These are phyloP conservation scores for Numenius arquata DNA, from an alignment of 2,113 vertebrate species.

Conservation along the genomic window DNA sequence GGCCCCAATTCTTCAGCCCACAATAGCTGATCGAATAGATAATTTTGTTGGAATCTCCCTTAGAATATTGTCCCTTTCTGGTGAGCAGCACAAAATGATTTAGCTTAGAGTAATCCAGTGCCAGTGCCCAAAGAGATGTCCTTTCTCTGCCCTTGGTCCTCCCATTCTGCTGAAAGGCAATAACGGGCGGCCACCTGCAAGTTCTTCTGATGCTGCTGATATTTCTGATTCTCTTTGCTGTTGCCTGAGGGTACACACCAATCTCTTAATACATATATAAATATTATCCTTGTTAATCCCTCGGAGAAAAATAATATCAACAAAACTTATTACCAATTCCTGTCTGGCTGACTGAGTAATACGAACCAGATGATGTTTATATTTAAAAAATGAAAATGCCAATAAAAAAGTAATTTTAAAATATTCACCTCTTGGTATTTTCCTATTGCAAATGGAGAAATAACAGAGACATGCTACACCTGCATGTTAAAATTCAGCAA, in stretches of 20 bases:
- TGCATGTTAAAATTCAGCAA: background rate
- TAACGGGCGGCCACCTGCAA: background rate
- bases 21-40: fast-evolving
- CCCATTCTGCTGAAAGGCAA: background rate
- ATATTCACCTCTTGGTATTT: slow-evolving; percentile 5
- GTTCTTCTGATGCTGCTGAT: background rate
- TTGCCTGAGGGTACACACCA: background rate
- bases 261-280: background rate
- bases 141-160: background rate
- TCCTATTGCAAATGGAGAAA: background rate
- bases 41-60: background rate
- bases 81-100: background rate
- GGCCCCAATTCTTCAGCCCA: background rate
- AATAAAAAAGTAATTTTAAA: slow-evolving; percentile 24
- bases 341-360: slow-evolving; percentile 4
- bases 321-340: slow-evolving; percentile 21
- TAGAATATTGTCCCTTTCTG: background rate
- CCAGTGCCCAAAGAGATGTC: background rate
- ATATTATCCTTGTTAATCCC: slow-evolving; percentile 53
- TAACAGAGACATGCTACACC: background rate
- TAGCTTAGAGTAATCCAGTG: background rate
- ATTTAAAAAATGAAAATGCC: slow-evolving; percentile 41
- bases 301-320: background rate
- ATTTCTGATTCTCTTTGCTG: background rate
- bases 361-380: slow-evolving; percentile 40